Base-by-base conservation (phyloP, 2,888 invertebrate species). In the Napeogenes inachia region DNA sequence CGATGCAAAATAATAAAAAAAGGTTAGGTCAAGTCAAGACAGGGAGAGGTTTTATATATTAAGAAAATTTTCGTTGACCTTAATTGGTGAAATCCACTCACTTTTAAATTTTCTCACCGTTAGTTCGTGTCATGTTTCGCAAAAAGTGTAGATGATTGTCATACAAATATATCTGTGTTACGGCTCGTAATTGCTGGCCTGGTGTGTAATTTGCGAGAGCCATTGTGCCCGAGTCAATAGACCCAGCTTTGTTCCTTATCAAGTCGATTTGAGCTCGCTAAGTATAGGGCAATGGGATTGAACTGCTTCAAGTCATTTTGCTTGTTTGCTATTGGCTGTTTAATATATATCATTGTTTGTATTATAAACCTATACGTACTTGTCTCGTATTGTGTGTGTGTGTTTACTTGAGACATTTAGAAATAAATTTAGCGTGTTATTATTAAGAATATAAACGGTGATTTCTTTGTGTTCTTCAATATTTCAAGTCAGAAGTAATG, bases 121-220 rank as follows among this genome's bases (percentile, higher is more conserved):
- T 66, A 57, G 32, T 45, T 50, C 35, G 77, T 88, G 87, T 89
- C 87, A 68, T 77, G 78, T 89, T 89, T 81, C 89, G 69, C 64
- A 70, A 73, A 80, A 84, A 86, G 81, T 86, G 75, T 77, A 72
- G 68, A 75, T 79, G 81, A 87, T 89, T 90, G 88, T 90, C 84
- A 90, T 89, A 89, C 89, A 89, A 89, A 89, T 89, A 81, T 89
- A 88, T 89, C 89, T 86, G 89, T 87, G 88, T 89, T 84, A 74
- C 70, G 69, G 70, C 69, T 56, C 75, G 83, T 89, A 90, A 89
- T 90, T 89, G 88, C 82, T 69, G 80, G 73, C 76, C 75, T 77
- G 77, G 77, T 79, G 77, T 88, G 82, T 88, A 88, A 89, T 90
- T 89, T 87, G 83, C 80, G 77, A 77, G 72, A 72, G 67, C 79